A percentile compares a stretch with the other conserved stretches of the same genome.
phyloP scores from a whole-genome alignment of 2,797 vertebrate species.

The Zalophus californianus region DNA sequence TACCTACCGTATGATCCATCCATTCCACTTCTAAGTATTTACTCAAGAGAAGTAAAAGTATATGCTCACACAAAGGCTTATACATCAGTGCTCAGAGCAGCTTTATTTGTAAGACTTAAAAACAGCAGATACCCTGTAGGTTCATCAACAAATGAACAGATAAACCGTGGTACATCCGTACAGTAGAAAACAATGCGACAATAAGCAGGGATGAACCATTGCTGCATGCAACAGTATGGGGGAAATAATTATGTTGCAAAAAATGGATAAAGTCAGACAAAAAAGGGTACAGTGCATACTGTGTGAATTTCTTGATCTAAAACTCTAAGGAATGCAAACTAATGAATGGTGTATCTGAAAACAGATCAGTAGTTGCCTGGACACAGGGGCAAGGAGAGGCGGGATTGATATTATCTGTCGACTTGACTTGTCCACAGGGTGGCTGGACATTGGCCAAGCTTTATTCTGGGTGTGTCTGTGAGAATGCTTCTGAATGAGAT shows the following conservation, averaged over 20 bases:
- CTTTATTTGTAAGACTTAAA: not conserved
- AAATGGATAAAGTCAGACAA: not conserved
- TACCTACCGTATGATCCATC: not conserved
- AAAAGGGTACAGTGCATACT: not conserved
- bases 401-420: not conserved
- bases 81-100: not conserved
- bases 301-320: not conserved
- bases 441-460: not conserved
- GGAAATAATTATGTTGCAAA: not conserved
- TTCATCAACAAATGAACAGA: not conserved
- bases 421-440: not conserved
- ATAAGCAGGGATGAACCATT: not conserved
- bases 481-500: not conserved
- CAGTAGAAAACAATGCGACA: not conserved
- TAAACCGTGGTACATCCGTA: not conserved
- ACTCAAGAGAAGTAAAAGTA: not conserved
- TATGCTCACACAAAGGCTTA: not conserved
- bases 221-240: not conserved
- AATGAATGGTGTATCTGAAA: not conserved
- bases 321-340: not conserved
- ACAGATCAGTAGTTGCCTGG: not conserved
- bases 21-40: not conserved
- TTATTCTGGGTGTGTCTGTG: not conserved
- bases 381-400: not conserved
- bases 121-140: not conserved